phyloP scores from a whole-genome alignment of 2,113 vertebrate genomes.

The Catagonus wagneri region DNA sequence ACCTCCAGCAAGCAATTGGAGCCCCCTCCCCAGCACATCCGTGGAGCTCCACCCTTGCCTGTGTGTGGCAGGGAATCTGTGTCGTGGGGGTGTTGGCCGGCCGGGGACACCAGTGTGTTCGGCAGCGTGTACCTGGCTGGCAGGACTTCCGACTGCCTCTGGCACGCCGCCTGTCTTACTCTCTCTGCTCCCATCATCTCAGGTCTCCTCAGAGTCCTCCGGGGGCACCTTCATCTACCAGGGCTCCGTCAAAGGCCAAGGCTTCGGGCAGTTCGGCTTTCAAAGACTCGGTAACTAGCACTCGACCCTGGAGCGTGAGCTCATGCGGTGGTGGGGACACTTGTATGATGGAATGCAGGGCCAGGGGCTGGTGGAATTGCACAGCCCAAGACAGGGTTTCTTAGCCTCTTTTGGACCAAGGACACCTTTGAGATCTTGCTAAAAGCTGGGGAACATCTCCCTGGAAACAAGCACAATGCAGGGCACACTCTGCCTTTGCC shows the following conservation, averaged over 20 bases:
- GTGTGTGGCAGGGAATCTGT: background rate
- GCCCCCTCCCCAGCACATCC: no score
- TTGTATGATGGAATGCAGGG: accelerated
- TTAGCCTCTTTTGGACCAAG: background rate
- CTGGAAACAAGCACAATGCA: background rate
- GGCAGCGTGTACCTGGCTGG: background rate
- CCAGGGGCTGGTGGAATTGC: background rate
- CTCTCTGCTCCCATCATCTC: background rate
- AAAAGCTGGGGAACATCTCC: background rate
- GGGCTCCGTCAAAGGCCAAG: constrained; percentile 97
- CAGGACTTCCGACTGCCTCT: background rate
- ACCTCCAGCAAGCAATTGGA: background rate
- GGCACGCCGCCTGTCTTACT: background rate
- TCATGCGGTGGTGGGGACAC: accelerated
- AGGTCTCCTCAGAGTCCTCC: constrained; percentile 96
- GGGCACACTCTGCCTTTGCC: background rate
- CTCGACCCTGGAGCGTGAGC: background rate
- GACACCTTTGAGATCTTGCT: background rate
- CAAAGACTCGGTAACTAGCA: constrained; percentile 94
- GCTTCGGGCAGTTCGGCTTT: constrained; percentile 98
- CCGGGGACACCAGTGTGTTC: accelerated
- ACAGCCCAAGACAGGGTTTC: background rate
- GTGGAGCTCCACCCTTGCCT: background rate
- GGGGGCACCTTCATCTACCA: constrained; percentile 98
- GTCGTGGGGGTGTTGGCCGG: accelerated